Evolutionary conservation across 1,140 invertebrate species (phyloP).

Genomic region (Pentalonia nigronervosa): DNA sequence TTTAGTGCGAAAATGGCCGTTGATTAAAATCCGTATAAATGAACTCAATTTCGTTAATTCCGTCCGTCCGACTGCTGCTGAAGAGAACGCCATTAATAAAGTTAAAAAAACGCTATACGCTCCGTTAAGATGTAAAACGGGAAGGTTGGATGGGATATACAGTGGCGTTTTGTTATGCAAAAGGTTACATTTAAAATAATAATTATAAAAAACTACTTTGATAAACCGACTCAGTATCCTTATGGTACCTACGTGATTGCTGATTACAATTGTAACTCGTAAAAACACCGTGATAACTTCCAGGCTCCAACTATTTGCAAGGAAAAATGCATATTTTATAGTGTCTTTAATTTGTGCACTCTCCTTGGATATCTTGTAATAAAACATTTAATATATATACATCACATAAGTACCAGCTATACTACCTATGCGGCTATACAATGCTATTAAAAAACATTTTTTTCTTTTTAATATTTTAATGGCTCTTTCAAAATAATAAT

Average conservation of each 20-base stretch:
- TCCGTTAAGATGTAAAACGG: background rate
- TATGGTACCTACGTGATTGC: slow-evolving; percentile 10
- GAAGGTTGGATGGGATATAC: background rate
- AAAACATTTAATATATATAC: slow-evolving; percentile 25
- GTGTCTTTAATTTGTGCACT: slow-evolving; percentile 48
- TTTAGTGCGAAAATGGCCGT: background rate
- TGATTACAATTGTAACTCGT: slow-evolving; percentile 52
- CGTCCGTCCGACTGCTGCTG: background rate
- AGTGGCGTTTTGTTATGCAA: background rate
- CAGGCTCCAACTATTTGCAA: background rate
- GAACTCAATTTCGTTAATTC: background rate
- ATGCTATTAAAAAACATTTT: slow-evolving; percentile 23
- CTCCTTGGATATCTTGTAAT: slow-evolving; percentile 35
- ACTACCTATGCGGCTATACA: background rate
- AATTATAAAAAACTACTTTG: slow-evolving; percentile 34
- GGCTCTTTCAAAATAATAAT: slow-evolving; percentile 20
- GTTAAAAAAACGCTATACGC: background rate
- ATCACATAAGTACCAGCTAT: background rate
- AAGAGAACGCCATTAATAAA: background rate
- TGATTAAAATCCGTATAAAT: background rate
- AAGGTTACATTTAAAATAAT: slow-evolving; percentile 32
- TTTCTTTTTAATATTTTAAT: slow-evolving; percentile 27
- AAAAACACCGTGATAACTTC: slow-evolving; percentile 47
- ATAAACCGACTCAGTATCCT: slow-evolving; percentile 21
- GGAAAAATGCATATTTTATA: slow-evolving; percentile 38